Conservation (phyloP, 2,113 vertebrate species). For the Ciconia maguari region DNA sequence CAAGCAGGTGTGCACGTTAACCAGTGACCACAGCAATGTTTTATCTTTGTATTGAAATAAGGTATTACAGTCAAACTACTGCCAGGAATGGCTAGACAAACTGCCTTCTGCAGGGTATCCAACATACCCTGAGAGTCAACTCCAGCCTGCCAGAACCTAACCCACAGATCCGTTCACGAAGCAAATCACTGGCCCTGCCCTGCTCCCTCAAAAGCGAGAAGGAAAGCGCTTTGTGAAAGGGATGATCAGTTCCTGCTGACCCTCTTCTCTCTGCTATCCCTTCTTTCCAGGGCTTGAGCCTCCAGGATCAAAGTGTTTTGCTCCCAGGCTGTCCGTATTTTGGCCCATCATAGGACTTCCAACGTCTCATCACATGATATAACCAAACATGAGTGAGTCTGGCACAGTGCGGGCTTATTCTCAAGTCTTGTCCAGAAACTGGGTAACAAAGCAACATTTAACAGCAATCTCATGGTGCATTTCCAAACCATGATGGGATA, state of each 20-base stretch:
- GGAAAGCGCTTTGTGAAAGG: rapidly evolving
- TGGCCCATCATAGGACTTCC: background rate
- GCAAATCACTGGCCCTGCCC: background rate
- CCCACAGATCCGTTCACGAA: background rate
- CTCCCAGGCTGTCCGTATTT: background rate
- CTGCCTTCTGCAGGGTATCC: background rate
- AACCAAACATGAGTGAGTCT: background rate
- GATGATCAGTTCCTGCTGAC: background rate
- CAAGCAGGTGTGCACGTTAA: background rate
- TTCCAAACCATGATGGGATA: background rate
- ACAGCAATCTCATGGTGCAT: background rate
- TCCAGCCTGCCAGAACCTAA: background rate
- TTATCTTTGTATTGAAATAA: background rate
- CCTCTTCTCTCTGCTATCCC: background rate
- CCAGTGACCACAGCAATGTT: background rate
- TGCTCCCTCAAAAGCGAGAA: background rate
- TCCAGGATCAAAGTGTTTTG: background rate
- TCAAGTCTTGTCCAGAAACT: background rate
- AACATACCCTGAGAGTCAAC: background rate
- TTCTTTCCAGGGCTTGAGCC: background rate
- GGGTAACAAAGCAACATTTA: background rate
- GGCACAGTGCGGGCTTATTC: background rate
- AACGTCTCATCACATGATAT: background rate
- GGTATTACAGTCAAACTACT: background rate
- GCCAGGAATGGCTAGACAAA: background rate